A percentile compares a stretch with the other conserved stretches of the same genome.
Conservation (phyloP, 2,797 vertebrate species). For the Cryptoblepharus egeriae region DNA sequence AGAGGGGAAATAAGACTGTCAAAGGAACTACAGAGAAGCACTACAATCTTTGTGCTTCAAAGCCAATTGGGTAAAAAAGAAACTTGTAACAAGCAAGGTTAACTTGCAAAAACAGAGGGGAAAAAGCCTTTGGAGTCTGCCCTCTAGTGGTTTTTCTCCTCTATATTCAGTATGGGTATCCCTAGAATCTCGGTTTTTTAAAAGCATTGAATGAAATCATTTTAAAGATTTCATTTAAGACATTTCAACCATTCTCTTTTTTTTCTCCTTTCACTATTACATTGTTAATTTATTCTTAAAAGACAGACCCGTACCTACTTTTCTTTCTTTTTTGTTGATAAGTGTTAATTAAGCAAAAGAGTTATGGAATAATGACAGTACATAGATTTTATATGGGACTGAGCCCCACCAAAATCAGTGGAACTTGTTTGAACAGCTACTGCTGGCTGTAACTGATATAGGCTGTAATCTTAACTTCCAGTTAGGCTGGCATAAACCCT, state of each 20-base stretch:
- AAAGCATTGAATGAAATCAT: constrained; percentile 7
- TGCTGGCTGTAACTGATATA: background rate
- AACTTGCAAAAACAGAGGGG: constrained; percentile 16
- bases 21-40: constrained; percentile 55
- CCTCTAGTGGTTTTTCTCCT: constrained; percentile 78
- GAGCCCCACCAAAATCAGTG: background rate
- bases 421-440: background rate
- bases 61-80: constrained; percentile 54
- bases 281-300: background rate
- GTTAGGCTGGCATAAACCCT: no score
- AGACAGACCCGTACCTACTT: background rate
- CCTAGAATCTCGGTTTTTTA: constrained; percentile 4
- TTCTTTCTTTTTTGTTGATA: background rate
- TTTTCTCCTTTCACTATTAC: background rate
- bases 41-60: constrained; percentile 49
- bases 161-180: constrained; percentile 28
- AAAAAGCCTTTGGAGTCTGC: constrained; percentile 77
- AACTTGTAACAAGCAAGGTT: constrained; percentile 47
- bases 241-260: rapidly evolving
- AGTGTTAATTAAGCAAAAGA: background rate
- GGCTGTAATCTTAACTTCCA: no score
- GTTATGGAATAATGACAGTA: background rate
- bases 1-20: constrained; percentile 48
- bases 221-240: constrained; percentile 6
- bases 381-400: background rate